These are phyloP conservation scores for Polypedilum pembai DNA, from an alignment of 1,140 invertebrate species.

Conservation along the genomic window DNA sequence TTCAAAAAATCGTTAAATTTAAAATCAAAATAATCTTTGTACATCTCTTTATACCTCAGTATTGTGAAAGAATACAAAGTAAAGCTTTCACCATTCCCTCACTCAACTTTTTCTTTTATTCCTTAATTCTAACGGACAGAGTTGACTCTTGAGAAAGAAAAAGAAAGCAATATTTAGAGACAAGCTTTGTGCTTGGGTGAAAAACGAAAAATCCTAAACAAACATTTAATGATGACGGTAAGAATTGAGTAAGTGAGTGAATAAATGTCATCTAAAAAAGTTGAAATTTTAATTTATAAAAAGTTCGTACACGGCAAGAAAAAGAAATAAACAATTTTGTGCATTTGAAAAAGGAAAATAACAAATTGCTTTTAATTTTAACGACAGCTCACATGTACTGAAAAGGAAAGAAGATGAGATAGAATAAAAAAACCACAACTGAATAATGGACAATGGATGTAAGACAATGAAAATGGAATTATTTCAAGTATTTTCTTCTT, in stretches of 20 bases:
- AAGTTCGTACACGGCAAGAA: neutral
- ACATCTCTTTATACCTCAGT: too few relatives aligned
- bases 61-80: neutral
- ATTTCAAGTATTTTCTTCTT: neutral
- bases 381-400: neutral
- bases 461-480: slow-evolving; percentile 7
- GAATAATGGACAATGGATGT: slow-evolving; percentile 11
- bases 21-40: too few relatives aligned
- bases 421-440: neutral
- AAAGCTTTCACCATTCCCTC: neutral
- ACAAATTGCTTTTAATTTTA: slow-evolving; percentile 14
- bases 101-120: neutral
- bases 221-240: neutral
- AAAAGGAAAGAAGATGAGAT: neutral
- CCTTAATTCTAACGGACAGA: neutral
- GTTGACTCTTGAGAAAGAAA: neutral
- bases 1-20: too few relatives aligned
- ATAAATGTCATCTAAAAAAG: neutral
- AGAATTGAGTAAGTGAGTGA: slow-evolving; percentile 8
- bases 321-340: neutral
- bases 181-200: neutral
- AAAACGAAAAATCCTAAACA: neutral
- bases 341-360: neutral
- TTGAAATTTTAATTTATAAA: neutral
- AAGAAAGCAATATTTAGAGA: neutral